Percentiles rank a stretch among this genome's conserved stretches.
These are phyloP conservation scores for Panulirus ornatus DNA, from an alignment of 1,140 invertebrate species.

Conservation along the genomic window DNA sequence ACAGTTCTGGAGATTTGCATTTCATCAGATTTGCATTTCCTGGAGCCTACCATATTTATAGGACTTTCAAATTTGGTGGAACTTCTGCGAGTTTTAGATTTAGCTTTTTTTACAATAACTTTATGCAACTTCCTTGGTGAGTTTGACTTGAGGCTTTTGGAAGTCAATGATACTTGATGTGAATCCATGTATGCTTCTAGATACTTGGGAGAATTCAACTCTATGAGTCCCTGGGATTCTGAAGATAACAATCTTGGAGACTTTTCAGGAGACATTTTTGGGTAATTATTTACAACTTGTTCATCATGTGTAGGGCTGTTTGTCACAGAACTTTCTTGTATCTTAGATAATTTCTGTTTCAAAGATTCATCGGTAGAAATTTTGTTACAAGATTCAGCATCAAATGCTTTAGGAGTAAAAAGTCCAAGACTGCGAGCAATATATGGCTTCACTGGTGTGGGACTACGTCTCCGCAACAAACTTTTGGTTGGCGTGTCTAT, in stretches of 20 bases:
- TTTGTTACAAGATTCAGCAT: neutral
- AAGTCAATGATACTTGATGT: neutral
- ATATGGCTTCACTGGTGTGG: conserved; percentile 73
- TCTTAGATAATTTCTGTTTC: neutral
- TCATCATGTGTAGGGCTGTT: neutral
- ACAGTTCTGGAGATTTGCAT: neutral
- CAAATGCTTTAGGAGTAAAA: conserved; percentile 10
- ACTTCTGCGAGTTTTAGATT: neutral
- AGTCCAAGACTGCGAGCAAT: conserved; percentile 67
- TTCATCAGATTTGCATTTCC: neutral
- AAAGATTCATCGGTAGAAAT: neutral
- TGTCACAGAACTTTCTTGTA: neutral
- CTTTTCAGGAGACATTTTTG: neutral
- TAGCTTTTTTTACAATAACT: neutral
- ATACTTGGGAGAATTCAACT: neutral
- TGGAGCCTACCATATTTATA: neutral
- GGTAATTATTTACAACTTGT: neutral
- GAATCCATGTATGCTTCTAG: neutral
- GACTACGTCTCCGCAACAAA: conserved; percentile 65
- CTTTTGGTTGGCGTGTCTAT: conserved; percentile 70
- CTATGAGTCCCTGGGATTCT: too few relatives aligned
- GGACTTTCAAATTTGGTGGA: neutral
- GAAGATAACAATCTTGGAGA: too few relatives aligned
- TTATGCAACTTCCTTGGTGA: neutral
- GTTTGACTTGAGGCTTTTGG: neutral